Conservation (phyloP, 2,113 vertebrate species). For the Dinomys branickii region DNA sequence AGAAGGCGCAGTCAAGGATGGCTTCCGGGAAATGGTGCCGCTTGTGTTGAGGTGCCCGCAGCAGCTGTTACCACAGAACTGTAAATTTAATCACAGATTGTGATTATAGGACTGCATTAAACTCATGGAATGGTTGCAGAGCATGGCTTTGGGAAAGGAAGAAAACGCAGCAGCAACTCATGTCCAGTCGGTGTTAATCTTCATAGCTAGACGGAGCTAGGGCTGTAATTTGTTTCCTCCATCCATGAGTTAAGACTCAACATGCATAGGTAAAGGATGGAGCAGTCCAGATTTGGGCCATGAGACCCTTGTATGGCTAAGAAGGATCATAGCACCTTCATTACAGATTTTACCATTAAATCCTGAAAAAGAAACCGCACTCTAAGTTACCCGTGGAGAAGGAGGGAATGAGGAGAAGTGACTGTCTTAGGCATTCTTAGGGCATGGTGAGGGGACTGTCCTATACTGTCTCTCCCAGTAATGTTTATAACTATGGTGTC, state of each 20-base stretch:
- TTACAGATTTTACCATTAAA: neutral
- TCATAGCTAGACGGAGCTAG: too few species aligned
- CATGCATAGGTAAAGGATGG: neutral
- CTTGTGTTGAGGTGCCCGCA: neutral
- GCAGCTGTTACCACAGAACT: neutral
- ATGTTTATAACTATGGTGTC: too few species aligned
- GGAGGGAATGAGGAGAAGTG: rapidly evolving
- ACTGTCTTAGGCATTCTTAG: neutral
- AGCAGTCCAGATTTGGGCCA: neutral
- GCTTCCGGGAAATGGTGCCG: neutral
- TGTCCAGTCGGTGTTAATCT: too few species aligned
- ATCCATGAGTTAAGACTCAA: neutral
- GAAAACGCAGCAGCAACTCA: too few species aligned
- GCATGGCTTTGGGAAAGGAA: neutral
- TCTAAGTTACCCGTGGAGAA: neutral
- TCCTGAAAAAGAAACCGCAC: neutral
- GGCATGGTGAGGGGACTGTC: neutral
- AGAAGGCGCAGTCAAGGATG: neutral
- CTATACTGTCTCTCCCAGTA: neutral
- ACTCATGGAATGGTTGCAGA: neutral
- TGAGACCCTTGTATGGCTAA: neutral
- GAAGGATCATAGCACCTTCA: neutral
- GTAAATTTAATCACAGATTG: neutral
- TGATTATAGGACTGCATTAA: neutral
- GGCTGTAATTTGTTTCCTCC: neutral